phyloP scores from a whole-genome alignment of 1,140 invertebrate species.

The Lethocerus indicus region DNA sequence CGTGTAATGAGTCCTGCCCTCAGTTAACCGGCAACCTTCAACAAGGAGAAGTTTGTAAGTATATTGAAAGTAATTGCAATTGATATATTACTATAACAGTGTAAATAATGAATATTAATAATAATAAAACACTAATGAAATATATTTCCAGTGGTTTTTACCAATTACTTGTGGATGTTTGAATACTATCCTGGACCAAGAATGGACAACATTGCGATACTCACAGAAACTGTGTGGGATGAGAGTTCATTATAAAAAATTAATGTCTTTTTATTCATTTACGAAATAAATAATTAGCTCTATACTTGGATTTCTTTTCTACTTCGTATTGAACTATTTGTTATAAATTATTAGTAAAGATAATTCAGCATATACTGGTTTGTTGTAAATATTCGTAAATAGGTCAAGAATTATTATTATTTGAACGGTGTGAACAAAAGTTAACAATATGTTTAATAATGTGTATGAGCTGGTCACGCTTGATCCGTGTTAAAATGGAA shows the following conservation, averaged over 20 bases:
- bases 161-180: constrained; percentile 54
- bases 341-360: no score
- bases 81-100: not conserved
- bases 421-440: no score
- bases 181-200: constrained; percentile 51
- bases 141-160: constrained; percentile 41
- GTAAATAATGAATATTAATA: not conserved
- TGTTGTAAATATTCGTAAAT: no score
- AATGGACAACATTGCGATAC: constrained; percentile 51
- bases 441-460: no score
- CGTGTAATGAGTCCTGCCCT: constrained; percentile 49
- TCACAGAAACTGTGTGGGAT: constrained; percentile 56
- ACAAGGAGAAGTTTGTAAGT: constrained; percentile 50
- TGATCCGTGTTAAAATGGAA: no score
- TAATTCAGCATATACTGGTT: no score
- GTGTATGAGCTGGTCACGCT: no score
- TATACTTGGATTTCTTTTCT: no score
- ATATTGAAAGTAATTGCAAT: not conserved
- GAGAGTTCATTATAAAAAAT: not conserved
- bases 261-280: no score
- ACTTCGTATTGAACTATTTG: no score
- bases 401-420: no score
- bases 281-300: no score
- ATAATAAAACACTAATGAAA: constrained; percentile 1
- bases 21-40: constrained; percentile 41